phyloP scores from a whole-genome alignment of 1,140 invertebrate species.

The Platyscapa corneri region DNA sequence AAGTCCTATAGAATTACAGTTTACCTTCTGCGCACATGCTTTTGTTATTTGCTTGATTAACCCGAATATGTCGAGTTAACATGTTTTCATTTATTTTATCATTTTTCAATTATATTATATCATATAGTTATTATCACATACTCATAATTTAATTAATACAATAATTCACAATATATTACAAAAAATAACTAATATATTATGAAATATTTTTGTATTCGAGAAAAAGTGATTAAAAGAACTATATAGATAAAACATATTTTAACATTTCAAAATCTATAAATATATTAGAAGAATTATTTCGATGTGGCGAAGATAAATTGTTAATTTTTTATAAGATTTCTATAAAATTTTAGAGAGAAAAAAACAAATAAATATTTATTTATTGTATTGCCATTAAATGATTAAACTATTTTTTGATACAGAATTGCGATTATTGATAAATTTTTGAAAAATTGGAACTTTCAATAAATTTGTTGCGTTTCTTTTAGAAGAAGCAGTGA shows the following conservation, averaged over 20 bases:
- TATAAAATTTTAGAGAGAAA: neutral
- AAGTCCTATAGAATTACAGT: neutral
- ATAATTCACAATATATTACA: neutral
- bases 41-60: conserved; percentile 24
- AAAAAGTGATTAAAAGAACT: neutral
- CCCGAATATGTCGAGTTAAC: conserved; percentile 12
- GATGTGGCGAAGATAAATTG: neutral
- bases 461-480: conserved; percentile 62
- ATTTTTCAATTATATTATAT: neutral
- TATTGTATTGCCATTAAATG: neutral
- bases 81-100: conserved; percentile 14
- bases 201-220: neutral
- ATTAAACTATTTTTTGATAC: neutral
- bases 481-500: conserved; percentile 60
- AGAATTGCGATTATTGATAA: neutral
- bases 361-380: neutral
- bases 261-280: neutral
- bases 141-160: neutral
- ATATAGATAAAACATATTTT: neutral
- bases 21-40: conserved; percentile 38
- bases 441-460: conserved; percentile 62
- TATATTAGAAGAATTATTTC: neutral
- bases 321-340: neutral
- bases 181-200: neutral
- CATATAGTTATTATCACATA: neutral